Conservation (phyloP, 2,113 vertebrate species). For the Elanus axillaris region DNA sequence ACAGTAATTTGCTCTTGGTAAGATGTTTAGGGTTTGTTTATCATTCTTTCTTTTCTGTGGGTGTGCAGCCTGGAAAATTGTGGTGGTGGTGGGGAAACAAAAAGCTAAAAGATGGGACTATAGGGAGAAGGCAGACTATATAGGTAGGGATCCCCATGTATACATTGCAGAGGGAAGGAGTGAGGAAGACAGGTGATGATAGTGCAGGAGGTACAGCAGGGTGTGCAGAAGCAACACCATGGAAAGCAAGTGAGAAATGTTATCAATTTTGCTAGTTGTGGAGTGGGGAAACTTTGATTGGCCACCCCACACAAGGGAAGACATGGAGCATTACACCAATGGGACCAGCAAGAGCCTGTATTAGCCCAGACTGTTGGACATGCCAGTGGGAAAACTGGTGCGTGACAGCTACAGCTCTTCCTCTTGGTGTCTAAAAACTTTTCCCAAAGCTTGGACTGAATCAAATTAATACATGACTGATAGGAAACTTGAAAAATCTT, state of each 20-base stretch:
- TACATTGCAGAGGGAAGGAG: neutral
- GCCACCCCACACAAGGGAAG: accelerated
- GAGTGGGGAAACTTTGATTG: neutral
- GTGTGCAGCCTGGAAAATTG: neutral
- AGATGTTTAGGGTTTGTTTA: neutral
- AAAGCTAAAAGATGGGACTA: neutral
- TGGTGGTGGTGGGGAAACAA: accelerated
- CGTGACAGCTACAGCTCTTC: neutral
- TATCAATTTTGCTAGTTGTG: neutral
- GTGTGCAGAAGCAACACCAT: neutral
- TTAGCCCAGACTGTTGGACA: neutral
- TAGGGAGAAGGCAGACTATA: neutral
- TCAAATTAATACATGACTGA: neutral
- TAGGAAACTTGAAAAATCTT: conserved; percentile 27
- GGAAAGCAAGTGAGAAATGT: neutral
- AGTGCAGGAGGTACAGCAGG: neutral
- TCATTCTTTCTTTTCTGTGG: neutral
- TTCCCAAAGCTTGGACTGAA: neutral
- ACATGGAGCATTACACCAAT: neutral
- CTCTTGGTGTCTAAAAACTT: neutral
- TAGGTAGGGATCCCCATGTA: neutral
- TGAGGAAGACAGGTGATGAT: neutral
- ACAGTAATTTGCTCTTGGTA: neutral
- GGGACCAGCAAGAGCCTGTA: neutral
- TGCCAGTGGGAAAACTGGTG: neutral